phyloP scores from a whole-genome alignment of 2,113 vertebrate species.

The Pyrgilauda ruficollis region DNA sequence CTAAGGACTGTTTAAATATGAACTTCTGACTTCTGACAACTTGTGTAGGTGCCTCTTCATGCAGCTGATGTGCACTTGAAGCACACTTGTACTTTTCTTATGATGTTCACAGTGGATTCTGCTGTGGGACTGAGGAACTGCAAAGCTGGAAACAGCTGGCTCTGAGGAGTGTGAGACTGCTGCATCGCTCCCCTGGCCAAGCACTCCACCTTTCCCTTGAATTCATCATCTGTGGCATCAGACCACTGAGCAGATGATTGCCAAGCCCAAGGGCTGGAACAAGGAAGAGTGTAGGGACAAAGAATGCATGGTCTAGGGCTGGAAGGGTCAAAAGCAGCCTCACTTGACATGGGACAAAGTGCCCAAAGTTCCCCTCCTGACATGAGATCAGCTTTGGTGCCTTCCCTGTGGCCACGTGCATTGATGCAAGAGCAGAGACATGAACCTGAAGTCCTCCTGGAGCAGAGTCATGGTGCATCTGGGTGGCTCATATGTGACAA shows the following conservation, averaged over 20 bases:
- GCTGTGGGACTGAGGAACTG: neutral
- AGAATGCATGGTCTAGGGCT: neutral
- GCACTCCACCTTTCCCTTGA: neutral
- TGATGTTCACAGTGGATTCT: neutral
- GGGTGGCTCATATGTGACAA: neutral
- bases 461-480: neutral
- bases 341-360: neutral
- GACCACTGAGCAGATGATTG: neutral
- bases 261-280: neutral
- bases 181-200: rapidly evolving
- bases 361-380: neutral
- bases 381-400: neutral
- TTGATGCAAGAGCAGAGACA: neutral
- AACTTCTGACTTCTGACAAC: neutral
- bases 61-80: neutral
- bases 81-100: neutral
- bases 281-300: neutral
- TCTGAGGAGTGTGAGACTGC: neutral
- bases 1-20: neutral
- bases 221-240: neutral
- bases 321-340: neutral
- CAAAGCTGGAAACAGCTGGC: neutral
- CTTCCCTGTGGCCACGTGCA: neutral
- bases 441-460: neutral
- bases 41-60: neutral